phyloP scores from a whole-genome alignment of 2,113 vertebrate species.

The Chlorodrepanis virens region DNA sequence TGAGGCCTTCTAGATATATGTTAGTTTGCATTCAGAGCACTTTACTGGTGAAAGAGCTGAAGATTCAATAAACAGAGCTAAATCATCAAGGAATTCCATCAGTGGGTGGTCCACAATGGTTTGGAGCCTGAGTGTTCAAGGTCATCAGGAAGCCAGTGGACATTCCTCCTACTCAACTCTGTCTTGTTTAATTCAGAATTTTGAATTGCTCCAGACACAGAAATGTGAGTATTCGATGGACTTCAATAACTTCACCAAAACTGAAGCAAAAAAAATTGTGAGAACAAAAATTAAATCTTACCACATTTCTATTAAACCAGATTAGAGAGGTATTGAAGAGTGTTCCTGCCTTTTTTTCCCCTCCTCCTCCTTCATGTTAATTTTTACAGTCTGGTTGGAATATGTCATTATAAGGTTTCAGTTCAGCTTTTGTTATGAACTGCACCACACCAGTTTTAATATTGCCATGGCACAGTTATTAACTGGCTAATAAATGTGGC shows the following conservation, averaged over 20 bases:
- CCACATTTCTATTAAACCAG: neutral
- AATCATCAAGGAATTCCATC: neutral
- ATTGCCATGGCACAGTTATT: neutral
- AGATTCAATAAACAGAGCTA: neutral
- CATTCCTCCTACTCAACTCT: neutral
- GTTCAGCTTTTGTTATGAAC: neutral
- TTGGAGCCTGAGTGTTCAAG: neutral
- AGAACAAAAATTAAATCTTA: neutral
- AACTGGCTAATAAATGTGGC: neutral
- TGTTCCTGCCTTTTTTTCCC: neutral
- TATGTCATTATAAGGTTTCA: neutral
- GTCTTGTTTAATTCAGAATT: neutral
- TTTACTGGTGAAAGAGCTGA: neutral
- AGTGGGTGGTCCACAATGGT: neutral
- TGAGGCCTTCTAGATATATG: neutral
- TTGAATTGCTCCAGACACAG: neutral
- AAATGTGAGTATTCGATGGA: neutral
- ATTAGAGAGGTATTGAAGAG: neutral
- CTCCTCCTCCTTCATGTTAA: neutral
- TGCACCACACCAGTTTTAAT: neutral
- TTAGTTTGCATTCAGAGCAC: neutral
- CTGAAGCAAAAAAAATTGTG: neutral
- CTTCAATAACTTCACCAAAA: neutral
- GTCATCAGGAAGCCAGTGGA: neutral
- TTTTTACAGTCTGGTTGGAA: neutral